Evolutionary conservation across 2,888 invertebrate species (phyloP).

Genomic region (Carabus problematicus): DNA sequence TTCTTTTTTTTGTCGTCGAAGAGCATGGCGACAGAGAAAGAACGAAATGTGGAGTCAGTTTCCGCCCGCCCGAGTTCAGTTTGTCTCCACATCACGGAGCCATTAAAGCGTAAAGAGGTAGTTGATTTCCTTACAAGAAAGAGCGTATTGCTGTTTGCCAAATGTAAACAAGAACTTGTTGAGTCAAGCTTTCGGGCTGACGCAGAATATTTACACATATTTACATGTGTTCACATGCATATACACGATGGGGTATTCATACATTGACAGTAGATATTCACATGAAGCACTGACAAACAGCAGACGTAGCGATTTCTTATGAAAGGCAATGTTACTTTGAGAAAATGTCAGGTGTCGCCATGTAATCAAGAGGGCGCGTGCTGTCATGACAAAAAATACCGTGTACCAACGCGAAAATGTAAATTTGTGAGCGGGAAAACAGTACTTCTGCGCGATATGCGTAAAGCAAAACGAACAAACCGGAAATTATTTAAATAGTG

Average conservation of each 20-base stretch:
- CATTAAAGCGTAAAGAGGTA: no score
- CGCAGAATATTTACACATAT: conserved; percentile 34
- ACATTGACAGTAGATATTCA: not conserved
- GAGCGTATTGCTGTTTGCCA: conserved; percentile 18
- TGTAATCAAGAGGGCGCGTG: conserved; percentile 22
- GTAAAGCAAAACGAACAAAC: no score
- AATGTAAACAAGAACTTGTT: conserved; percentile 32
- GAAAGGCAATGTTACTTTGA: conserved; percentile 28
- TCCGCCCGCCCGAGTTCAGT: no score
- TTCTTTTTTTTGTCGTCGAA: no score
- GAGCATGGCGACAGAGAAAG: no score
- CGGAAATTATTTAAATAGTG: no score
- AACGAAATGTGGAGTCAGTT: no score
- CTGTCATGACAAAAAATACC: conserved; percentile 7
- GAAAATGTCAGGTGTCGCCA: conserved; percentile 28
- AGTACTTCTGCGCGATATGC: no score
- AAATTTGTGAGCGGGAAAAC: conserved; percentile 4
- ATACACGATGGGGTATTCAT: not conserved
- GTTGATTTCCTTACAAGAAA: no score
- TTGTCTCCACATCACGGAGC: no score
- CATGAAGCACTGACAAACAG: not conserved
- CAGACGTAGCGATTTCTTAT: conserved; percentile 32
- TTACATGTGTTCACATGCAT: conserved; percentile 16
- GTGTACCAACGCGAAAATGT: conserved; percentile 19
- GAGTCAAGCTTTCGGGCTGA: conserved; percentile 22